Evolutionary conservation across 2,797 vertebrate species (phyloP), one percentile per base, ranked within the genome.

Genomic region (Cichlasoma orientale): DNA sequence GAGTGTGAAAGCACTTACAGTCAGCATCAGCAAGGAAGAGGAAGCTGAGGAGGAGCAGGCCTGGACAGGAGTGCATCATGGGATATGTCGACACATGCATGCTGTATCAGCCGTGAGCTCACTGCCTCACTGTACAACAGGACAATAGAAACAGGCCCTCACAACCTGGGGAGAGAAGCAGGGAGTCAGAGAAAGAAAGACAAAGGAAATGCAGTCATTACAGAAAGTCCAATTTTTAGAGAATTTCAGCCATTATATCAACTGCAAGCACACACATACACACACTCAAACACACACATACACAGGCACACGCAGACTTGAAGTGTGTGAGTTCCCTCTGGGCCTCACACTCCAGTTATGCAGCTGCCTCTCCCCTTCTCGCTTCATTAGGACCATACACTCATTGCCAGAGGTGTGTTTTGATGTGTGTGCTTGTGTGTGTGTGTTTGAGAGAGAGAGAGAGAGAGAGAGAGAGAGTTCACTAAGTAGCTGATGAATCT

Each of bases 21-120:
- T 98, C 97, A 73, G 97, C 97, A 86, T 96, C 95, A 56, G 95
- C 94, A 56, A 85, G 92, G 88, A 97, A 93, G 55, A 98, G 92
- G 93, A 97, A 94, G 92, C 95, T 94, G 79, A 98, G 96, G 85
- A 98, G 94, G 93, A 98, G 95, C 94, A 97, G 94, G 94, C 96
- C 31, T 68, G 93, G 96, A 90, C 95, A 95, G 95, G 94, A 57
- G 79, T 93, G 95, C 97, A 97, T 97, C 95, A 93, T 97, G 95
- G 87, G 93, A 95, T 94, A 96, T 91, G 91, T 95, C 92, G 95
- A 96, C 95, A 96, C 96, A 95, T 94, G 96, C 96, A 95, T 95
- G 92, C 93, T 94, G 95, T 92, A 91, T 95, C 95, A 94, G 94
- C 94, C 93, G 94, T 93, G 90, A 90, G 94, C 91, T 96, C 96